A percentile compares a stretch with the other conserved stretches of the same genome.
Conservation (phyloP, 2,797 vertebrate species). For the Molossus alvarezi region DNA sequence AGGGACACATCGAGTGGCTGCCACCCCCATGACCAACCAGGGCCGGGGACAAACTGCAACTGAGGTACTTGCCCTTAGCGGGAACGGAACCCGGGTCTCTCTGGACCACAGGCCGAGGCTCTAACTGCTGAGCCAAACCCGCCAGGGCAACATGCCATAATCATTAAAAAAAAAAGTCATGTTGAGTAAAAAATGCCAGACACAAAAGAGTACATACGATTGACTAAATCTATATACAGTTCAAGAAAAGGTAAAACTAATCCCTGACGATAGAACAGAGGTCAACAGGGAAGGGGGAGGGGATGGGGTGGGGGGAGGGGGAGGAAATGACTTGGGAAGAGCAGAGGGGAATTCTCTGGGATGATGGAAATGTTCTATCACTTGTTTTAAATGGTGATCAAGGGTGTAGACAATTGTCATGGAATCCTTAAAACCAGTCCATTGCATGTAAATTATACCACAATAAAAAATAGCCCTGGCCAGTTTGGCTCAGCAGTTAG, state of each 20-base stretch:
- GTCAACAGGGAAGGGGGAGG: background rate
- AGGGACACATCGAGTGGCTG: too few species aligned
- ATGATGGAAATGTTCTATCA: background rate
- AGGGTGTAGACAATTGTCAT: background rate
- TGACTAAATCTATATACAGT: background rate
- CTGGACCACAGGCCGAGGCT: too few species aligned
- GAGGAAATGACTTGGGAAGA: background rate
- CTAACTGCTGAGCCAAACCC: too few species aligned
- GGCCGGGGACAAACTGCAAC: too few species aligned
- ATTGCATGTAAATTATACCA: background rate
- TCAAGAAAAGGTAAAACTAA: conserved; percentile 25
- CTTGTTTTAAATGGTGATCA: background rate
- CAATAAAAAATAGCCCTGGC: background rate
- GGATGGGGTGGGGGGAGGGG: background rate
- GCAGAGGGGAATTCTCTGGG: background rate
- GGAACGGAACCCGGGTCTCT: too few species aligned
- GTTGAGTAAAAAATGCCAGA: conserved; percentile 18
- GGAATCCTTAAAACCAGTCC: background rate
- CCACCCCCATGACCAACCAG: too few species aligned
- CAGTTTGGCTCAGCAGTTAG: too few species aligned
- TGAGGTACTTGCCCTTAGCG: too few species aligned
- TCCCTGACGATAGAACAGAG: background rate
- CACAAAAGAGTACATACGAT: background rate
- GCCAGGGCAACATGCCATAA: too few species aligned
- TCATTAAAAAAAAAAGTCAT: background rate